Evolutionary conservation across 1,140 invertebrate genomes (phyloP).

Genomic region (Heterodera schachtii): DNA sequence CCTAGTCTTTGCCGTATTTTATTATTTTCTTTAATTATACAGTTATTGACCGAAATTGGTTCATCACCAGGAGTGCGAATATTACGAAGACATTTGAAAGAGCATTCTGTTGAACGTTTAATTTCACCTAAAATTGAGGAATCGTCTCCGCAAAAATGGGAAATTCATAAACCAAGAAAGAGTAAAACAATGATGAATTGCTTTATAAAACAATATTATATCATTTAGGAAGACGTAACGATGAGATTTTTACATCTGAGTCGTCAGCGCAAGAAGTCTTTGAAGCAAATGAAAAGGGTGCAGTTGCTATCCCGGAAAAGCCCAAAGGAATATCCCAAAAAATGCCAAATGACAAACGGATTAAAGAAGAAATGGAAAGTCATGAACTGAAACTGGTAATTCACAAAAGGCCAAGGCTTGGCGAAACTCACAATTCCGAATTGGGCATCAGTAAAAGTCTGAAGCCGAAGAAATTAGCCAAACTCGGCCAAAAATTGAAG

Average conservation of each 20-base stretch:
- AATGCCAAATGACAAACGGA: background rate
- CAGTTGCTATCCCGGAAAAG: background rate
- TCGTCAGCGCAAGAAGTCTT: constrained; percentile 3
- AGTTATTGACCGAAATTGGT: constrained; percentile 34
- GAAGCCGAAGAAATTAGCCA: background rate
- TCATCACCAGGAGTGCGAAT: constrained; percentile 31
- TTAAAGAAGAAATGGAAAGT: background rate
- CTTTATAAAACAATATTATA: background rate
- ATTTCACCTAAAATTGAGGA: background rate
- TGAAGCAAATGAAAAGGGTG: background rate
- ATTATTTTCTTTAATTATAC: background rate
- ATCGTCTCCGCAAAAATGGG: background rate
- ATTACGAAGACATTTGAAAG: constrained; percentile 31
- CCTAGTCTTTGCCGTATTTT: too few species aligned
- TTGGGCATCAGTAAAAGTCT: constrained; percentile 5
- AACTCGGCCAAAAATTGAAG: background rate
- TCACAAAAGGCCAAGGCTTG: background rate
- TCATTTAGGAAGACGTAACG: background rate
- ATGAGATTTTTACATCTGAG: constrained; percentile 7
- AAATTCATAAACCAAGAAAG: background rate
- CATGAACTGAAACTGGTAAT: background rate
- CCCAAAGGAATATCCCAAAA: background rate
- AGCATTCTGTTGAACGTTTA: background rate
- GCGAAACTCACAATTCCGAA: background rate
- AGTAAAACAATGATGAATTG: too few species aligned